Evolutionary conservation across 2,888 invertebrate genomes (phyloP), one percentile per base, ranked within the genome.

Genomic region (Hirtodrosophila duncani): DNA sequence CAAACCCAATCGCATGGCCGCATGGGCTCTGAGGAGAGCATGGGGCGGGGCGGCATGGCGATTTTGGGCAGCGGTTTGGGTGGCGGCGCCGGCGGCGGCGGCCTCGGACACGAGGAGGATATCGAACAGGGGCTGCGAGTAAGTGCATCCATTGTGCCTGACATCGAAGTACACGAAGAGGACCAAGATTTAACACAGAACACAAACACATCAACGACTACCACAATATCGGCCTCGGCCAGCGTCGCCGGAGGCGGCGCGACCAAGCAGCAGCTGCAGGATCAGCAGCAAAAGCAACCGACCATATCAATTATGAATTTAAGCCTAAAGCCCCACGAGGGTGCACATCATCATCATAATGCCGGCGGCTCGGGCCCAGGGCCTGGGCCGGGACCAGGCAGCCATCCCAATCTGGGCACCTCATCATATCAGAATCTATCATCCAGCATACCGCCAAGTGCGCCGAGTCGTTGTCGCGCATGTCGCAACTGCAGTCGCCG

Each of bases 1-100:
- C 93, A 93, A n/a, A n/a, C n/a, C n/a, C n/a, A n/a, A n/a, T n/a
- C n/a, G 29, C 90, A 90, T 44, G 90, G 92, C 11, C 89, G 91
- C 66, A 92, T 93, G 23, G 93, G 93, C 42, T 94, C 94, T 70
- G 94, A 94, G 86, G 94, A 95, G 86, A 91, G 91, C 74, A 89
- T 89, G 55, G n/a, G n/a, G n/a, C 90, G 93, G 3, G 90, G 89
- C 27, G 50, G 56, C 2, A 63, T 36, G 2, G 58, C n/a, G n/a
- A n/a, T n/a, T n/a, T n/a, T n/a, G n/a, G n/a, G n/a, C n/a, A n/a
- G 90, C 8, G 58, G 62, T 11, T 45, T 55, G 14, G 27, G 23
- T 8, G 23, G 20, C 11, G 27, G n/a, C n/a, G n/a, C n/a, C n/a
- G n/a, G n/a, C n/a, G n/a, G n/a, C n/a, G n/a, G n/a, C n/a, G n/a